Evolutionary conservation across 2,797 vertebrate genomes (phyloP).

Genomic region (Tinamus major): DNA sequence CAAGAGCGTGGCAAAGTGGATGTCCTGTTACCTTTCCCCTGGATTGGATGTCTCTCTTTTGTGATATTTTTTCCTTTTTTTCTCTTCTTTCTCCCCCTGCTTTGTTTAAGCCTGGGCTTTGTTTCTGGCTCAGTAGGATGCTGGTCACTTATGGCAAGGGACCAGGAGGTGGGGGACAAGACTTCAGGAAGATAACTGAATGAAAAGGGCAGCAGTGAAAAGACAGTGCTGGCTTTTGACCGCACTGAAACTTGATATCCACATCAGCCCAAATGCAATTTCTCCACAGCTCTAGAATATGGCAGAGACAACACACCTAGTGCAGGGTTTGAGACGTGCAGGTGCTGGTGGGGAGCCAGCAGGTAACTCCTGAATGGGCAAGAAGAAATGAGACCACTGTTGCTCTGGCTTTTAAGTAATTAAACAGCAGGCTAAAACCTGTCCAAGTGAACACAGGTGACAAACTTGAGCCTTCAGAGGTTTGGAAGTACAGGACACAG

Average conservation of each 20-base stretch:
- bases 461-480: background rate
- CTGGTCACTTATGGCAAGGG: conserved; percentile 71
- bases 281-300: conserved; percentile 23
- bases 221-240: conserved; percentile 70
- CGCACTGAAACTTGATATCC: conserved; percentile 58
- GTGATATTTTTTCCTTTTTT: conserved; percentile 40
- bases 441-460: conserved; percentile 21
- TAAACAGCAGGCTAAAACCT: background rate
- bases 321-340: background rate
- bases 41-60: conserved; percentile 23
- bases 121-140: conserved; percentile 67
- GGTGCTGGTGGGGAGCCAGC: background rate
- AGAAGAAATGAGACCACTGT: background rate
- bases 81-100: conserved; percentile 8
- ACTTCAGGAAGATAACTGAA: conserved; percentile 69
- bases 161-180: conserved; percentile 58
- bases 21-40: background rate
- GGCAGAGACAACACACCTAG: background rate
- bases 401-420: background rate
- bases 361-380: background rate
- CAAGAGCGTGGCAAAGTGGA: background rate
- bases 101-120: conserved; percentile 72
- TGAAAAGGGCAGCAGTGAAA: conserved; percentile 75
- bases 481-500: background rate
- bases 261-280: conserved; percentile 30